Evolutionary conservation across 2,797 vertebrate genomes (phyloP).

Genomic region (Gila robusta): DNA sequence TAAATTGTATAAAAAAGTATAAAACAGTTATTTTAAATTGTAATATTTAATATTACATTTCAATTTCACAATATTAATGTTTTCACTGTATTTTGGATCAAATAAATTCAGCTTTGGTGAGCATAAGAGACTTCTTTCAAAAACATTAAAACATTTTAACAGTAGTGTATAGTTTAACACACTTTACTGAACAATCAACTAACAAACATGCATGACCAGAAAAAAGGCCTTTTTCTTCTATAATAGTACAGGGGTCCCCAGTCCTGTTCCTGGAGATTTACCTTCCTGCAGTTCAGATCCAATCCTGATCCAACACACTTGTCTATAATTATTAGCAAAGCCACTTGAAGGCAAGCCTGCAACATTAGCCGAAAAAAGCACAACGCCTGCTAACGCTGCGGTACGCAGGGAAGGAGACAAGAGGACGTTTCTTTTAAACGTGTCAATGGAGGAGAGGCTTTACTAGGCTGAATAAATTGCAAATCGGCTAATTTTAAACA

Average conservation of each 20-base stretch:
- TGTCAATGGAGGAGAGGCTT: too few relatives aligned
- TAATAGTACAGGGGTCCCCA: neutral
- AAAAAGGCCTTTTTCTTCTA: neutral
- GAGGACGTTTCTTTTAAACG: neutral
- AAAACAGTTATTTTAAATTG: too few relatives aligned
- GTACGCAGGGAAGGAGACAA: neutral
- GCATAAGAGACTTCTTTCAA: neutral
- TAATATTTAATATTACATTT: too few relatives aligned
- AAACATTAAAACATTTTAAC: neutral
- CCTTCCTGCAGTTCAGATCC: neutral
- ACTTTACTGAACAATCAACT: neutral
- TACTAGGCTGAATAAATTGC: too few relatives aligned
- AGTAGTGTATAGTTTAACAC: neutral
- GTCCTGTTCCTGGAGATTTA: neutral
- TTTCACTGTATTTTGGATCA: too few relatives aligned
- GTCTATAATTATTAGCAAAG: neutral
- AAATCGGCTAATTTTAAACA: too few relatives aligned
- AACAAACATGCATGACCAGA: slow-evolving; percentile 1
- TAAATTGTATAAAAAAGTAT: too few relatives aligned
- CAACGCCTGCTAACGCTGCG: neutral
- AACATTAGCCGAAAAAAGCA: neutral
- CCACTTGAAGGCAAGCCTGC: neutral
- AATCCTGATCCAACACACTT: neutral
- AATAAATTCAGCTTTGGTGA: too few relatives aligned
- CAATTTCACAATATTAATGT: too few relatives aligned